A percentile compares a stretch with the other conserved stretches of the same genome.
These are phyloP conservation scores for Chromobotia macracanthus DNA, from an alignment of 2,797 vertebrate genomes.

Conservation along the genomic window DNA sequence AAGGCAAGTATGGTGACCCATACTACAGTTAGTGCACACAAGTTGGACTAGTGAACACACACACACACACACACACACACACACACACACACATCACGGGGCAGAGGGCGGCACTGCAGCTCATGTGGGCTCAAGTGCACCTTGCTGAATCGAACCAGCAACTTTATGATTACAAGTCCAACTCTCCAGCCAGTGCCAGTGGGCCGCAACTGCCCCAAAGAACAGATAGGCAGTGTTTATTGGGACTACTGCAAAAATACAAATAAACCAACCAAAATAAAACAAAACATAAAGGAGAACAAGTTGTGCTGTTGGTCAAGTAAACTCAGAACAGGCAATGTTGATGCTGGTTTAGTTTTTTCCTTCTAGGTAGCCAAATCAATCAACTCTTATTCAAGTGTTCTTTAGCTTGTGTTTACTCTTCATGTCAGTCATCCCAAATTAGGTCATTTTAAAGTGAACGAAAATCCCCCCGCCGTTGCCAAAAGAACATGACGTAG, in stretches of 20 bases:
- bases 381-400: background rate
- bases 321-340: background rate
- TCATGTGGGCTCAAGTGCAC: too few relatives aligned
- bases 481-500: background rate
- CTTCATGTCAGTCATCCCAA: background rate
- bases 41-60: too few relatives aligned
- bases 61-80: too few relatives aligned
- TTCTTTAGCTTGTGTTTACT: background rate
- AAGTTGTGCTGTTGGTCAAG: background rate
- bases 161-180: too few relatives aligned
- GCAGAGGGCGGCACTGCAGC: too few relatives aligned
- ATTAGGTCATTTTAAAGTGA: background rate
- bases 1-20: too few relatives aligned
- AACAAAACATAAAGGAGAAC: constrained; percentile 3
- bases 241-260: background rate
- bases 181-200: too few relatives aligned
- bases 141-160: too few relatives aligned
- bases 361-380: background rate
- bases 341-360: background rate
- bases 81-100: too few relatives aligned
- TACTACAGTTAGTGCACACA: too few relatives aligned
- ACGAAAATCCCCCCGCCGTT: background rate
- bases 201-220: too few relatives aligned
- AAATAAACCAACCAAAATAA: too few relatives aligned
- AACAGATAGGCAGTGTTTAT: background rate